Conservation (phyloP, 2,113 vertebrate genomes). For the Tringa solitaria region DNA sequence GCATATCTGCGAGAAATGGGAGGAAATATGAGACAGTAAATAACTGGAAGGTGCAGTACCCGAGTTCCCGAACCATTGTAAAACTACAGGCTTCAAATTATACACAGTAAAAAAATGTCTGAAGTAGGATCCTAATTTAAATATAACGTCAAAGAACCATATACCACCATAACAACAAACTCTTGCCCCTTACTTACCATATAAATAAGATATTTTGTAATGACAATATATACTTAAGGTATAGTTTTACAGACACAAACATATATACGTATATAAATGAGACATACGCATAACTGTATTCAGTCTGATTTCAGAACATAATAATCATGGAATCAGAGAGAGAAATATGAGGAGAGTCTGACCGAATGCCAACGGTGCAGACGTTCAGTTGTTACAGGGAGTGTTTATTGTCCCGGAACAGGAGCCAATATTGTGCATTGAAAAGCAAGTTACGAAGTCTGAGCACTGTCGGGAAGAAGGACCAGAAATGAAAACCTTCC, state of each 20-base stretch:
- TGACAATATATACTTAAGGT: not conserved
- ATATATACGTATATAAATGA: not conserved
- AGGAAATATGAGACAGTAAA: not conserved
- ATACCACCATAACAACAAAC: not conserved
- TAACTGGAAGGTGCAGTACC: not conserved
- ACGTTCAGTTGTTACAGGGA: conserved; percentile 6
- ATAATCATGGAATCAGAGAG: not conserved
- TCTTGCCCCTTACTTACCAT: not conserved
- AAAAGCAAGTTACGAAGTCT: conserved; percentile 16
- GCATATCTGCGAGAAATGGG: not conserved
- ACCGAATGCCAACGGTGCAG: not conserved
- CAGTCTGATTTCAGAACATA: not conserved
- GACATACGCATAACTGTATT: not conserved
- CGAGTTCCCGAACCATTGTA: not conserved
- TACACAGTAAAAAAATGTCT: not conserved
- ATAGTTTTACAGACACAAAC: not conserved
- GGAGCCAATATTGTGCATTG: conserved; percentile 18
- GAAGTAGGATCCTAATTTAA: not conserved
- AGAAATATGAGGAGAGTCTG: not conserved
- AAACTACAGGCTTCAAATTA: not conserved
- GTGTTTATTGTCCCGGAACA: conserved; percentile 14
- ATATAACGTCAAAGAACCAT: not conserved
- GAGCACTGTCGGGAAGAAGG: not conserved
- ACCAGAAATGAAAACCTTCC: conserved; percentile 13
- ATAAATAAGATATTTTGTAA: not conserved